Percentiles rank a stretch among this genome's conserved stretches.
These are phyloP conservation scores for Moxostoma hubbsi DNA, from an alignment of 2,797 vertebrate genomes.

Conservation along the genomic window DNA sequence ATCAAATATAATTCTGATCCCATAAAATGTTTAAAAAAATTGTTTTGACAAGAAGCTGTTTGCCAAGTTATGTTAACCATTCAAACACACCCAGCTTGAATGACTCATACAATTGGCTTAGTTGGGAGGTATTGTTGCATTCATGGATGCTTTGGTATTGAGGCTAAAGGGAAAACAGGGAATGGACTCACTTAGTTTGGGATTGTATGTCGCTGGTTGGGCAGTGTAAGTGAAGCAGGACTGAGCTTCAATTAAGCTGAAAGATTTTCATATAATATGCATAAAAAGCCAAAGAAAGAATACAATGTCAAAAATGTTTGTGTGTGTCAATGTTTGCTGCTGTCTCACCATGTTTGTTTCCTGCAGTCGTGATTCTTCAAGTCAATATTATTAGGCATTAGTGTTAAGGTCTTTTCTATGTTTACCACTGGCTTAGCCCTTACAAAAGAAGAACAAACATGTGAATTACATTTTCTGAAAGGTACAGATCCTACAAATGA, in stretches of 20 bases:
- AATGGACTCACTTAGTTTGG: constrained; percentile 83
- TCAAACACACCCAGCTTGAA: constrained; percentile 27
- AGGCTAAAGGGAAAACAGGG: neutral
- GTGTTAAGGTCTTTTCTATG: constrained; percentile 77
- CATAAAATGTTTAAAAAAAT: no score
- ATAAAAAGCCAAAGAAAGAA: neutral
- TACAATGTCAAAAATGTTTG: neutral
- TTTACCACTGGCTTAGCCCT: constrained; percentile 89
- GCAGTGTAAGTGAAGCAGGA: constrained; percentile 87
- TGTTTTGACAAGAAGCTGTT: no score
- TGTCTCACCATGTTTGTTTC: constrained; percentile 67
- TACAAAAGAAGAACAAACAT: constrained; percentile 21
- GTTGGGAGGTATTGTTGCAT: neutral
- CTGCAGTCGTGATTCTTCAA: constrained; percentile 76
- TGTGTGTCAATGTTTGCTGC: neutral
- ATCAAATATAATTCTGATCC: neutral
- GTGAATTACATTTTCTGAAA: neutral
- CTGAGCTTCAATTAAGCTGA: constrained; percentile 77
- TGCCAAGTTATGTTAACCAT: no score
- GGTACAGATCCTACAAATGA: neutral
- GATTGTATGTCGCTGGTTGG: constrained; percentile 78
- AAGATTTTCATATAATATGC: constrained; percentile 9
- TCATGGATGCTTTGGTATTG: neutral
- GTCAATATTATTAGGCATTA: constrained; percentile 82
- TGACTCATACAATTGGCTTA: constrained; percentile 12